These are phyloP conservation scores for Gasteruption jaculator DNA, from an alignment of 2,888 invertebrate genomes.

Conservation along the genomic window DNA sequence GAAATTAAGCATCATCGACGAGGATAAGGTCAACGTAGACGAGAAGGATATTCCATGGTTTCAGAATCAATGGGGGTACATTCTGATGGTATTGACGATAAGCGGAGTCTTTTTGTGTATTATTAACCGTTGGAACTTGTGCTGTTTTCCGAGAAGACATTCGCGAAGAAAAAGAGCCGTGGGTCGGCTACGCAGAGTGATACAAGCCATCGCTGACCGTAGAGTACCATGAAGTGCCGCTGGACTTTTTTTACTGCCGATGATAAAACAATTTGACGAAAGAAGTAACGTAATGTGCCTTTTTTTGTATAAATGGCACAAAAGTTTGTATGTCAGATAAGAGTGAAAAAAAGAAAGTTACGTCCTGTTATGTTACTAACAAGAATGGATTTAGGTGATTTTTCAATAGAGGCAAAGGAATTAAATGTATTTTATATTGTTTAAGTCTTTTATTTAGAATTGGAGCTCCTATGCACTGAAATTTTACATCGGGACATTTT, in stretches of 20 bases:
- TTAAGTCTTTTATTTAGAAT: too few species aligned
- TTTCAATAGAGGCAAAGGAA: too few species aligned
- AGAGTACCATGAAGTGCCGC: slow-evolving; percentile 46
- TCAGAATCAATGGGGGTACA: slow-evolving; percentile 32
- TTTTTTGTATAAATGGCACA: too few species aligned
- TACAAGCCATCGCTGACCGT: slow-evolving; percentile 44
- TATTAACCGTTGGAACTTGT: slow-evolving; percentile 39
- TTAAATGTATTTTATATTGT: too few species aligned
- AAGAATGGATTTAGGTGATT: too few species aligned
- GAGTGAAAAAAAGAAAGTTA: too few species aligned
- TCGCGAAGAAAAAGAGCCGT: slow-evolving; percentile 44
- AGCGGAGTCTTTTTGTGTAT: slow-evolving; percentile 32
- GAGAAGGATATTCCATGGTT: slow-evolving; percentile 22
- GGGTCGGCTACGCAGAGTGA: slow-evolving; percentile 43
- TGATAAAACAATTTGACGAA: not conserved
- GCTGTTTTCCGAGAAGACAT: slow-evolving; percentile 37
- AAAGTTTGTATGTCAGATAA: too few species aligned
- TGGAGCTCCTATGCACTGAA: too few species aligned
- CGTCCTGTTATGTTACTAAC: too few species aligned
- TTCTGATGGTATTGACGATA: slow-evolving; percentile 30
- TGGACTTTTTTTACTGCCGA: too few species aligned
- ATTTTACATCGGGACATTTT: too few species aligned
- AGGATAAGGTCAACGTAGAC: slow-evolving; percentile 19
- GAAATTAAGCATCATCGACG: slow-evolving; percentile 21
- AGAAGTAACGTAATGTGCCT: slow-evolving; percentile 4